Conservation (phyloP, 2,888 invertebrate species). For the Ellobium chinense region DNA sequence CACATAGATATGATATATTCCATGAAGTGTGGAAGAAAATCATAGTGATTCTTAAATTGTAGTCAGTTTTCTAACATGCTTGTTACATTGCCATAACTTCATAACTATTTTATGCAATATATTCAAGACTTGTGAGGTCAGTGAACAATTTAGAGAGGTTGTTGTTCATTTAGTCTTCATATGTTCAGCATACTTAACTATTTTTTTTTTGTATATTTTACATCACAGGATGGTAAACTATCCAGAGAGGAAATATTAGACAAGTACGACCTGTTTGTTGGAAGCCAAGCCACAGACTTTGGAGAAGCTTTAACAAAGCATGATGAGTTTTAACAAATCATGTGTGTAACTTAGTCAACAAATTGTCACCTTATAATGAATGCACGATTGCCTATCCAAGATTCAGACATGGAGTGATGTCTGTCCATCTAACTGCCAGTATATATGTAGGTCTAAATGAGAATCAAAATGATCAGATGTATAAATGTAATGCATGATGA, state of each 20-base stretch:
- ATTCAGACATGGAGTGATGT: not conserved
- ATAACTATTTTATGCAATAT: too few species aligned
- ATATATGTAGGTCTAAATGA: not conserved
- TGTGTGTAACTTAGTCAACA: not conserved
- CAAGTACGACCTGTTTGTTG: constrained; percentile 98
- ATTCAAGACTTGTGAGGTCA: too few species aligned
- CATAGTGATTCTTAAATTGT: too few species aligned
- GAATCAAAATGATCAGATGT: not conserved
- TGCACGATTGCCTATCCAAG: not conserved
- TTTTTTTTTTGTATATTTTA: not conserved
- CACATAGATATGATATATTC: too few species aligned
- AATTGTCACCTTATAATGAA: not conserved
- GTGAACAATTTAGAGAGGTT: too few species aligned
- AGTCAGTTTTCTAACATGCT: too few species aligned
- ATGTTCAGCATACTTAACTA: not conserved
- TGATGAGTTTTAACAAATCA: constrained; percentile 90
- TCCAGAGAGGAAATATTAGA: constrained; percentile 93
- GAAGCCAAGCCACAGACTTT: constrained; percentile 99
- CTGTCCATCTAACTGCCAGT: not conserved
- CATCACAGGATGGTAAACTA: constrained; percentile 87
- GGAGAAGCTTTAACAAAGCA: constrained; percentile 96
- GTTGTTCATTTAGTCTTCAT: not conserved
- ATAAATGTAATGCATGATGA: not conserved
- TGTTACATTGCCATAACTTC: too few species aligned
- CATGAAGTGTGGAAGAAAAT: too few species aligned